These are phyloP conservation scores for Aphelinus certus DNA, from an alignment of 1,140 invertebrate species.

Conservation along the genomic window DNA sequence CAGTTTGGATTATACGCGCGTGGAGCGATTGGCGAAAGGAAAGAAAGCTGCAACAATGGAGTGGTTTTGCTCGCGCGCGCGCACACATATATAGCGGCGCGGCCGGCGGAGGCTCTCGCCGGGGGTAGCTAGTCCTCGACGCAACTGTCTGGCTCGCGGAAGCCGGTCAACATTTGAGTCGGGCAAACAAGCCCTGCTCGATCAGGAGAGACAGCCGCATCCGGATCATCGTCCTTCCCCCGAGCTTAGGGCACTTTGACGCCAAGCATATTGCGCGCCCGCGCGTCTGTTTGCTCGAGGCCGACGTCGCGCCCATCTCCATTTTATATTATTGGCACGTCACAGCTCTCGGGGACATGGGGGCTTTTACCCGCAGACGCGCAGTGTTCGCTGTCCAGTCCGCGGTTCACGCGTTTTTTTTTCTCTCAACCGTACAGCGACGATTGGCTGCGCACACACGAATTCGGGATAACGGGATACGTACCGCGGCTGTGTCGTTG, in stretches of 20 bases:
- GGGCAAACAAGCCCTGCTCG: slow-evolving; percentile 51
- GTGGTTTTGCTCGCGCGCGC: too few relatives aligned
- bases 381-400: too few relatives aligned
- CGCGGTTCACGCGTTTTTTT: too few relatives aligned
- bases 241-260: background rate
- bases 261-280: slow-evolving; percentile 9
- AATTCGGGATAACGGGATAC: background rate
- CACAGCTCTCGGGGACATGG: too few relatives aligned
- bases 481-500: too few relatives aligned
- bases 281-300: background rate
- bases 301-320: background rate
- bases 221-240: background rate
- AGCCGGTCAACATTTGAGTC: slow-evolving; percentile 58
- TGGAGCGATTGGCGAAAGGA: too few relatives aligned
- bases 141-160: slow-evolving; percentile 35
- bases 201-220: background rate
- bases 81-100: too few relatives aligned
- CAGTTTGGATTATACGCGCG: too few relatives aligned
- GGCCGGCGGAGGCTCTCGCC: too few relatives aligned
- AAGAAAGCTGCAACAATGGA: too few relatives aligned
- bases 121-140: background rate
- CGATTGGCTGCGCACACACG: background rate
- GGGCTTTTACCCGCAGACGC: background rate
- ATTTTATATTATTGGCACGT: too few relatives aligned
- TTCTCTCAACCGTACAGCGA: background rate